Evolutionary conservation across 1,140 invertebrate species (phyloP), one percentile per base, ranked within the genome.

Genomic region (Aphis gossypii): DNA sequence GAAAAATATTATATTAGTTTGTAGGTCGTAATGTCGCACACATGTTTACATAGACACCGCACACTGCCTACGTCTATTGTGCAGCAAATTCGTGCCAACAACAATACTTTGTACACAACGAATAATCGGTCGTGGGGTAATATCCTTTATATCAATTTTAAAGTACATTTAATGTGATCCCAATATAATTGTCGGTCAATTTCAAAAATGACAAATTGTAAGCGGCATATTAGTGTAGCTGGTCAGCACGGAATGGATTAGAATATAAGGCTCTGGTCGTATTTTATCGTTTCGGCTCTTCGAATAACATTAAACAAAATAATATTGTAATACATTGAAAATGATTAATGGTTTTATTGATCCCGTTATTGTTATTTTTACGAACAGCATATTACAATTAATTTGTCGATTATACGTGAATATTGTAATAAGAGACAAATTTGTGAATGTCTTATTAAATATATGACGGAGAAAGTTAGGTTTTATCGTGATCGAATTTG

Each of bases 11-110:
- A 88, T 88, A 89, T 54, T 30, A 48, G 35, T 89, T 46, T 84
- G 46, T 83, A 92, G n/a, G 91, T n/a, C 60, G 30, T n/a, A 76
- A n/a, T 76, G 60, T 83, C n/a, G n/a, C 44, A 82, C 90, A 92
- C 60, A 46, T 92, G 60, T 83, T 38, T 11, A 51, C 30, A 83
- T n/a, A 35, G 6, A 92, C 90, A 68, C 44, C 9, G 23, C 38
- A 91, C 2, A 92, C 44, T 46, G 41, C 21, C 4, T 89, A 8
- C 23, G 35, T 89, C n/a, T 21, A 54, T 89, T 23, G 88, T 56
- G 51, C 35, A 23, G 35, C 41, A 46, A 91, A 51, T 83, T 76
- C 56, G 90, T 82, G 56, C 44, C 23, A 38, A 82, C 68, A 76
- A 82, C 68, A 92, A 92, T 92, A 68, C 54, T 83, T 38, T 38